These are phyloP conservation scores for Lophotis ruficrista DNA, from an alignment of 2,113 vertebrate genomes.

Conservation along the genomic window DNA sequence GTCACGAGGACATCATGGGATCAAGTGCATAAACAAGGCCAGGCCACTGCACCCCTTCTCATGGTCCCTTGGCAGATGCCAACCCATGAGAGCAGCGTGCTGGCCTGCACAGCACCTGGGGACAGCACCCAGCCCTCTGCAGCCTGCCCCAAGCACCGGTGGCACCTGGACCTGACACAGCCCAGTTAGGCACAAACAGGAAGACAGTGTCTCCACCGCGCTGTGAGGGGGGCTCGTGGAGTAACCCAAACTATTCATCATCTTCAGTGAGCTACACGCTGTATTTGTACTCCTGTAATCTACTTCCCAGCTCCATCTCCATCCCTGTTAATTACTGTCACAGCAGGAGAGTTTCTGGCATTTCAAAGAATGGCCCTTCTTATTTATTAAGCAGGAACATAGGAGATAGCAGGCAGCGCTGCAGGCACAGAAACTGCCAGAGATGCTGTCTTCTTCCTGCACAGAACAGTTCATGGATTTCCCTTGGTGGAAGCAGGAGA, in stretches of 20 bases:
- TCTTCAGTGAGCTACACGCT: neutral
- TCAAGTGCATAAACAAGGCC: neutral
- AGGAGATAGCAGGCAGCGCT: neutral
- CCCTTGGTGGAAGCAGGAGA: neutral
- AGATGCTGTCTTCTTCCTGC: neutral
- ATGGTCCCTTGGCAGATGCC: neutral
- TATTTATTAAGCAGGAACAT: neutral
- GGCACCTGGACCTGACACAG: rapidly evolving
- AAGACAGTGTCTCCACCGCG: neutral
- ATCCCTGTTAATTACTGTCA: neutral
- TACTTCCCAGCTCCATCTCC: neutral
- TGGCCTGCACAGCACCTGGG: neutral
- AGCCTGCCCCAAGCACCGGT: neutral
- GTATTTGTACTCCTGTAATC: neutral
- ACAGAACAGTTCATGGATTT: neutral
- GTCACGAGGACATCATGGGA: neutral
- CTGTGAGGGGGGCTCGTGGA: neutral
- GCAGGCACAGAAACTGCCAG: neutral
- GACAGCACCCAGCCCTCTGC: neutral
- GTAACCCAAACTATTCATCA: neutral
- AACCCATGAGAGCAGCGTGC: neutral
- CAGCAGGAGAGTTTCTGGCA: neutral
- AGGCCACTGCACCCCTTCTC: neutral
- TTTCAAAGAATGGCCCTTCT: neutral
- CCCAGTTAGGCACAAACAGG: neutral